These are phyloP conservation scores for Muntiacus reevesi DNA, from an alignment of 2,113 vertebrate species.

Conservation along the genomic window DNA sequence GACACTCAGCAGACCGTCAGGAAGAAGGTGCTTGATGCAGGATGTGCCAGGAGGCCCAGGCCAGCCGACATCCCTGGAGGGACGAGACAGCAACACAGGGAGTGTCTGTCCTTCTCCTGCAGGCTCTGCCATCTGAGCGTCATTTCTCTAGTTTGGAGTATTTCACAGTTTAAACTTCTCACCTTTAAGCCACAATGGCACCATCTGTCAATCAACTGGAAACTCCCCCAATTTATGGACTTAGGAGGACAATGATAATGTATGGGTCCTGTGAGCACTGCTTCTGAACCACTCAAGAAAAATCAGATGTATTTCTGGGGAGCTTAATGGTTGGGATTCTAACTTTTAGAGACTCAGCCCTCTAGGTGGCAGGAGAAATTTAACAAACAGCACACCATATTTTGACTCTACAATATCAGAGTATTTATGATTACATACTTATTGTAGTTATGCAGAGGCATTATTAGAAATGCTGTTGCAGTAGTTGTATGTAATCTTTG, in stretches of 20 bases:
- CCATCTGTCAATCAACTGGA: neutral
- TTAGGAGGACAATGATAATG: neutral
- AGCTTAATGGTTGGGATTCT: neutral
- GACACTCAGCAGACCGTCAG: neutral
- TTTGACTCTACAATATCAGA: neutral
- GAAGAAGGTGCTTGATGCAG: neutral
- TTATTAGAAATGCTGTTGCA: neutral
- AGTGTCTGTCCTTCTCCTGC: too few species aligned
- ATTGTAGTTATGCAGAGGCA: neutral
- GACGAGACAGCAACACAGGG: fast-evolving
- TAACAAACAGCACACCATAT: fast-evolving
- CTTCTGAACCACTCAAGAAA: neutral
- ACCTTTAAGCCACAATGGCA: neutral
- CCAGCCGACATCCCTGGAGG: neutral
- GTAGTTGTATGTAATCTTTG: neutral
- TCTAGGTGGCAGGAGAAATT: neutral
- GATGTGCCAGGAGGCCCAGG: neutral
- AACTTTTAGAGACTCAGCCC: neutral
- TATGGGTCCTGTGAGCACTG: neutral
- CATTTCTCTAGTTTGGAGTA: neutral
- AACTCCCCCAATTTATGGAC: neutral
- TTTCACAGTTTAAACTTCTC: neutral
- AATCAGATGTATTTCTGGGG: neutral
- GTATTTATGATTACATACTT: neutral
- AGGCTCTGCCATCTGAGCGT: neutral